Conservation (phyloP, 2,113 vertebrate genomes). For the human (Homo sapiens) region GRCh38 chr3:121593501-121594000, state of each 20-base stretch:
- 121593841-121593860: too few species aligned
- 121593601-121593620: not conserved
- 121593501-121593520: slow-evolving; percentile 81
- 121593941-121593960: too few species aligned
- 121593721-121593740: not conserved
- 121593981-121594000: too few species aligned
- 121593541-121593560: not conserved
- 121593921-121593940: too few species aligned
- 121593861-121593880: too few species aligned
- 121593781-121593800: not conserved
- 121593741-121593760: not conserved
- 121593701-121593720: not conserved
- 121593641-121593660: not conserved
- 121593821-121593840: not conserved
- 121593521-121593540: not conserved
- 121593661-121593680: not conserved
- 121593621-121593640: not conserved
- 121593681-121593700: not conserved
- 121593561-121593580: not conserved
- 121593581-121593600: not conserved
- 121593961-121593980: too few species aligned
- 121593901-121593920: too few species aligned
- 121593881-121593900: too few species aligned
- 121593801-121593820: rapidly evolving
- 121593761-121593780: not conserved